Percentiles rank a stretch among this genome's conserved stretches.
Evolutionary conservation across 2,113 vertebrate genomes (phyloP).

Genomic region (Tautogolabrus adspersus): DNA sequence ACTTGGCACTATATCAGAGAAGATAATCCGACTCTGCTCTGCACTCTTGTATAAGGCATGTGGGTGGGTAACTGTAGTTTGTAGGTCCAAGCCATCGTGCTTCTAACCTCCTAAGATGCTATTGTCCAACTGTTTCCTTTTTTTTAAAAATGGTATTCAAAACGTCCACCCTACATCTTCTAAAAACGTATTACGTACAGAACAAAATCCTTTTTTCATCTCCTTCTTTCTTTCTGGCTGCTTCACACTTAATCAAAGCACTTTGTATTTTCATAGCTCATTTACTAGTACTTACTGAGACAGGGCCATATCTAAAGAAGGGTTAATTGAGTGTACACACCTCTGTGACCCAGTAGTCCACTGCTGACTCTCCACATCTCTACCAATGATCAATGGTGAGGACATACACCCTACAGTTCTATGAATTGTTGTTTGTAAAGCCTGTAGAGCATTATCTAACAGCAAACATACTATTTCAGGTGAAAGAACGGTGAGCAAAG

Average conservation of each 20-base stretch:
- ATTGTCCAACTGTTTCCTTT: not conserved
- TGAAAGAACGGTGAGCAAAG: not conserved
- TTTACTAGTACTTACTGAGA: conserved; percentile 44
- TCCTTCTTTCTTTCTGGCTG: conserved; percentile 21
- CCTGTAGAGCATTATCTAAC: conserved; percentile 4
- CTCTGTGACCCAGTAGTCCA: conserved; percentile 34
- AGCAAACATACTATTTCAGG: not conserved
- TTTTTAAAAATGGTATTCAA: not conserved
- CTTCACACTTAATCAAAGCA: conserved; percentile 57
- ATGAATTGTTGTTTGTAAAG: conserved; percentile 12
- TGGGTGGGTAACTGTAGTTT: conserved; percentile 10
- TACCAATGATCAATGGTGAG: conserved; percentile 12
- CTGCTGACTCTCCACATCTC: conserved; percentile 17
- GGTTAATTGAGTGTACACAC: conserved; percentile 68
- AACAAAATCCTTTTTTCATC: conserved; percentile 29
- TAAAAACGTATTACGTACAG: not conserved
- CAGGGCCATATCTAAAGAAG: conserved; percentile 38
- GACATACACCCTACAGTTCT: conserved; percentile 1
- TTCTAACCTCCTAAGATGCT: not conserved
- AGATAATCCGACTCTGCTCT: conserved; percentile 9
- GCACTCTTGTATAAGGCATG: not conserved
- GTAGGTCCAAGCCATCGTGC: conserved; percentile 6
- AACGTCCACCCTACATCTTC: not conserved
- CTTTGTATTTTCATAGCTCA: conserved; percentile 51
- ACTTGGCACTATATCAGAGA: conserved; percentile 4